Evolutionary conservation across 1,140 invertebrate genomes (phyloP), one percentile per base, ranked within the genome.

Genomic region (Drosophila cardini): DNA sequence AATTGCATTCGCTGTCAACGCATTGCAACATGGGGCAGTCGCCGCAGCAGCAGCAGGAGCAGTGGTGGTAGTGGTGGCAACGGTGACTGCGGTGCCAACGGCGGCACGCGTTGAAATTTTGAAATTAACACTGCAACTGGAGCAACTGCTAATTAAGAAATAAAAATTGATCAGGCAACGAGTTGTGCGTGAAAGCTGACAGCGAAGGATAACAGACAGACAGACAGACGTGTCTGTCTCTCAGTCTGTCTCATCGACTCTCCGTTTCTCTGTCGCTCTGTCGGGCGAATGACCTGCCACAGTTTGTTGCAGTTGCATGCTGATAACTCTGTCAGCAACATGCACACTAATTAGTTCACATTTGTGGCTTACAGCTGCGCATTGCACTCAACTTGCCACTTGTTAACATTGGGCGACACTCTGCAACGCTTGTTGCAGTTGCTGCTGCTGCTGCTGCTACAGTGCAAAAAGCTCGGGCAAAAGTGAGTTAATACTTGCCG

Each of bases 1-100:
- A 87, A 90, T 90, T 90, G 83, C 87, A 87, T 90, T 90, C 72
- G 80, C 87, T 90, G 87, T 90, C 87, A 90, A 89, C 84, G 84
- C 85, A 86, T 86, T 86, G 83, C 76, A 76, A 55, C 73, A 76
- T 64, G 34, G 18, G 46, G 48, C 72, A 64, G 57, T 57, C 64
- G 60, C 36, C 11, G 9, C 45, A 58, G 58, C 72, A 55, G 42
- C 46, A 21, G 11, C 42, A 38, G 11, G 53, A 42, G 30, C 46
- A 45, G 48, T 52, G 42, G 45, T 15, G 8, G 48, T 52, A 40
- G 45, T 15, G 8, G 36, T 46, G 56, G 46, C 30, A 16, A 13
- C 30, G 50, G 26, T 34, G n/a, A 50, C 60, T 63, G 52, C 42
- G 10, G 50, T 21, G 21, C 21, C 64, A 46, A 36, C 46, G 26